These are phyloP conservation scores for Huso huso DNA, from an alignment of 2,797 vertebrate genomes.

Conservation along the genomic window DNA sequence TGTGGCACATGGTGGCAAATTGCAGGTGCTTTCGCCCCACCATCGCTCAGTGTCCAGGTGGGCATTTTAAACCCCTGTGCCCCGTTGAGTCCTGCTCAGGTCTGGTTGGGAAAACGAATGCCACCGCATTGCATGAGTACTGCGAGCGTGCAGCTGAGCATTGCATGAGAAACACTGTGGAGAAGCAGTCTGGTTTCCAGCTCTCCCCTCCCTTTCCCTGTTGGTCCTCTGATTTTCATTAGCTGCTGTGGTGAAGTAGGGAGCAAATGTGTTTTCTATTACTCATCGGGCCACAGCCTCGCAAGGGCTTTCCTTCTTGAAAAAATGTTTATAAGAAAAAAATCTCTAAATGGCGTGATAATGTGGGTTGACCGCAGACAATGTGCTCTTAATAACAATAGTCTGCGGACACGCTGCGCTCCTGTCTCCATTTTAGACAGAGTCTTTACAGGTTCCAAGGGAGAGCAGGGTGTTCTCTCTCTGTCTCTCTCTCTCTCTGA, in stretches of 20 bases:
- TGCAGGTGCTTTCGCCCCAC: too few species aligned
- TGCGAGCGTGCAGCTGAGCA: not conserved
- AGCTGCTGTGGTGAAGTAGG: not conserved
- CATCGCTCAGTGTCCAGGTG: too few species aligned
- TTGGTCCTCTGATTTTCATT: not conserved
- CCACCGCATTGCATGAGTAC: too few species aligned
- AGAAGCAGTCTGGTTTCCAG: not conserved
- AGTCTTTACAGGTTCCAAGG: not conserved
- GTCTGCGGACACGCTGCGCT: not conserved
- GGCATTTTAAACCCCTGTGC: too few species aligned
- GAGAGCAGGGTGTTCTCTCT: not conserved
- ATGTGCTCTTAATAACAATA: too few species aligned
- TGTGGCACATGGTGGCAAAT: too few species aligned
- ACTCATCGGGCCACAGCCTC: not conserved
- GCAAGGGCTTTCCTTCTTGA: not conserved
- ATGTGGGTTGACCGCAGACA: not conserved
- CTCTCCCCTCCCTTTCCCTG: not conserved
- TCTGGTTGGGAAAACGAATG: too few species aligned
- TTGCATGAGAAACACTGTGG: not conserved
- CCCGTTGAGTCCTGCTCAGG: too few species aligned
- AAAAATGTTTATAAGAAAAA: not conserved
- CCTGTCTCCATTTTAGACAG: not conserved
- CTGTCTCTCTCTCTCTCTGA: not conserved
- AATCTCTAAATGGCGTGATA: not conserved
- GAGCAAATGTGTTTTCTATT: slow-evolving; percentile 4